These are phyloP conservation scores for Lutra lutra DNA, from an alignment of 2,797 vertebrate genomes.

Conservation along the genomic window DNA sequence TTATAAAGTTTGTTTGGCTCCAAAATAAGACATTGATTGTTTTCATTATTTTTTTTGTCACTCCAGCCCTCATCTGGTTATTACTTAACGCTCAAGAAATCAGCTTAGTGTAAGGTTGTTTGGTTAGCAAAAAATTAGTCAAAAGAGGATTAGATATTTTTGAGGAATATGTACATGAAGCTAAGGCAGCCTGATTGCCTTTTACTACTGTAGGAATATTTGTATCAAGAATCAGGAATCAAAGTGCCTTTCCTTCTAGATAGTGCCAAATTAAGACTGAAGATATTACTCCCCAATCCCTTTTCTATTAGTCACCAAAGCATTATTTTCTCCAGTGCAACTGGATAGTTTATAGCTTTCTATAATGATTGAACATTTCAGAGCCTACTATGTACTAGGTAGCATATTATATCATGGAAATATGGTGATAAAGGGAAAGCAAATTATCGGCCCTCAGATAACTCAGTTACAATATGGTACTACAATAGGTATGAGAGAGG, in stretches of 20 bases:
- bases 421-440: neutral
- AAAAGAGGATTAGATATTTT: neutral
- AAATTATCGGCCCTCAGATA: neutral
- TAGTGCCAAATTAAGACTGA: constrained; percentile 37
- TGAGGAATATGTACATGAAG: neutral
- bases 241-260: constrained; percentile 10
- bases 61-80: neutral
- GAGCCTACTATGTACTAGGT: neutral
- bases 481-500: neutral
- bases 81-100: constrained; percentile 18
- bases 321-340: constrained; percentile 2
- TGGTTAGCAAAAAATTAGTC: constrained; percentile 38
- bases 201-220: neutral
- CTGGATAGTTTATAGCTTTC: constrained; percentile 41
- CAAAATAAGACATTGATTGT: constrained; percentile 42
- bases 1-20: constrained; percentile 10
- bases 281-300: neutral
- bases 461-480: neutral
- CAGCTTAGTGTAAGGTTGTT: neutral
- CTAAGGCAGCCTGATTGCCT: neutral
- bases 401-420: neutral
- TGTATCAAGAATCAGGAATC: neutral
- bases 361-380: constrained; percentile 38
- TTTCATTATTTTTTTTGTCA: constrained; percentile 19
- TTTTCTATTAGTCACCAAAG: constrained; percentile 36